Percentiles rank a stretch among this genome's conserved stretches.
Evolutionary conservation across 2,888 invertebrate species (phyloP).

Genomic region (Dione juno): DNA sequence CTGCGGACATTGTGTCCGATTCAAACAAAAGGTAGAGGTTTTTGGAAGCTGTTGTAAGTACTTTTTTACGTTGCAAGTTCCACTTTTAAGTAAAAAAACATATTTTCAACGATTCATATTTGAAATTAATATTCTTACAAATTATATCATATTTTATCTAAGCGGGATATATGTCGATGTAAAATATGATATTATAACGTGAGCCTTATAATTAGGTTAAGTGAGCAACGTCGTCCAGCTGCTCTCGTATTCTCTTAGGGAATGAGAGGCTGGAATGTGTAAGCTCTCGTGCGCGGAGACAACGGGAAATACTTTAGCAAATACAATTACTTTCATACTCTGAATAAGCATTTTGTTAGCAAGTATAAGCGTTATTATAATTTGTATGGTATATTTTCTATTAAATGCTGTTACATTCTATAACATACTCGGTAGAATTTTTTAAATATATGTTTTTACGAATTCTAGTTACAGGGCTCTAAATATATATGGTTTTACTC

Average conservation of each 20-base stretch:
- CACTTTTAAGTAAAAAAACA: neutral
- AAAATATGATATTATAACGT: conserved; percentile 15
- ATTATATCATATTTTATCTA: neutral
- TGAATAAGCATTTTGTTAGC: conserved; percentile 6
- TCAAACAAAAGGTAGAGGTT: conserved; percentile 43
- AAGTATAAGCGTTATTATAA: neutral
- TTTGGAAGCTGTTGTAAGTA: conserved; percentile 10
- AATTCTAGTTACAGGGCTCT: no score
- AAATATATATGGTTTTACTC: no score
- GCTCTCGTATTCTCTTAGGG: conserved; percentile 23
- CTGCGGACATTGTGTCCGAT: conserved; percentile 44
- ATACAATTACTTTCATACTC: conserved; percentile 19
- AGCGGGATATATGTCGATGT: neutral
- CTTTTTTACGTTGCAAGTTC: neutral
- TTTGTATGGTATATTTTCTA: neutral
- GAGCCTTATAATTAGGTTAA: conserved; percentile 26
- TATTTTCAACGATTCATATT: neutral
- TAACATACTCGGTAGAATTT: no score
- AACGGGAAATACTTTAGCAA: conserved; percentile 20
- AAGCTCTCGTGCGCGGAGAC: conserved; percentile 19
- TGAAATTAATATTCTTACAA: neutral
- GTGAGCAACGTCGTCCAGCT: conserved; percentile 20
- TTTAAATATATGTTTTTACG: no score
- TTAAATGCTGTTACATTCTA: conserved; percentile 1
- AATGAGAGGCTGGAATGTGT: conserved; percentile 23